Conservation (phyloP, 37 sponge, comb jelly and placozoan species). For the Petrosia ficiformis region DNA sequence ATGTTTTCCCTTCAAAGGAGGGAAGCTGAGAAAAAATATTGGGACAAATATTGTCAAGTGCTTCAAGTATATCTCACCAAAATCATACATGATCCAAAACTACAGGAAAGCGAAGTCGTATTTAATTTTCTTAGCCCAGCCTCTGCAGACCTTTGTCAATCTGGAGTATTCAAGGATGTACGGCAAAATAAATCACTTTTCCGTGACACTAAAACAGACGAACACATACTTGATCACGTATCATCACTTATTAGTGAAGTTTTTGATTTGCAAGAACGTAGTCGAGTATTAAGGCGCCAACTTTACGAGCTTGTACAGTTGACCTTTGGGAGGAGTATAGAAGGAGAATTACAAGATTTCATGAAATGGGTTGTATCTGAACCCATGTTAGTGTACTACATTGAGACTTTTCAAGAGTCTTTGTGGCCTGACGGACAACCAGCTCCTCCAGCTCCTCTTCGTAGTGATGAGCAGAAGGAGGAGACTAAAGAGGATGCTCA, state of each 20-base stretch:
- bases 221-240: conserved; percentile 70
- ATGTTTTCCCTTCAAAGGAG: conserved; percentile 2
- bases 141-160: conserved; percentile 40
- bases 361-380: conserved; percentile 81
- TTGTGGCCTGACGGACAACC: conserved; percentile 69
- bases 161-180: conserved; percentile 8
- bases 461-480: conserved; percentile 75
- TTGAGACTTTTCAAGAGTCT: conserved; percentile 61
- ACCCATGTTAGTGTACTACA: conserved; percentile 80
- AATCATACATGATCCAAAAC: conserved; percentile 28
- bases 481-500: conserved; percentile 66
- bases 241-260: conserved; percentile 74
- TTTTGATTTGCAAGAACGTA: conserved; percentile 83
- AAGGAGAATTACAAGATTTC: conserved; percentile 72
- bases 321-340: conserved; percentile 78
- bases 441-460: conserved; percentile 9
- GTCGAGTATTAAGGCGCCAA: conserved; percentile 61
- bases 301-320: conserved; percentile 80
- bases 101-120: conserved; percentile 72
- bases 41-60: conserved; percentile 45
- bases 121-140: conserved; percentile 79
- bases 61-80: conserved; percentile 49
- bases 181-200: conserved; percentile 5
- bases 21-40: conserved; percentile 29
- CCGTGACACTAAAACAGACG: conserved; percentile 32